Base-by-base conservation (phyloP, 2,113 vertebrate species). In the Hippocampus abdominalis region DNA sequence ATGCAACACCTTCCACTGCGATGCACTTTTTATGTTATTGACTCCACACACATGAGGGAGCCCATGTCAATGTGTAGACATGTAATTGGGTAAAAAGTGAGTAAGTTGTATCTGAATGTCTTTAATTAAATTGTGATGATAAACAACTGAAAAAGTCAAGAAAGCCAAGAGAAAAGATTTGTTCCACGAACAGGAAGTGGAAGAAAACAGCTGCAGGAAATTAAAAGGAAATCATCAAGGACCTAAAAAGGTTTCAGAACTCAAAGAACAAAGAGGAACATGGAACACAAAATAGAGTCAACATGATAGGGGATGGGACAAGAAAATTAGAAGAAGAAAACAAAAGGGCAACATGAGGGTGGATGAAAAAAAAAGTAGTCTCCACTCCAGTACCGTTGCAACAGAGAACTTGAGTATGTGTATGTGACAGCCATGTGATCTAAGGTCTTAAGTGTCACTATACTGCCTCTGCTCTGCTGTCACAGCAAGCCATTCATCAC, bases 401-500 rank as follows among this genome's bases (percentile, higher is more conserved):
- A 21, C 23, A 67, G 20, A 79, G 59, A 25, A 48, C 36, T 61
- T 27, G 21, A 56, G 65, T 59, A 44, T 64, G 48, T 77, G 81
- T 66, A 16, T 18, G 16, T 72, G 81, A 77, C 73, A 79, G 71
- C 67, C 76, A 81, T 82, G 84, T 85, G 88, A 89, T 87, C 79
- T 84, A 78, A 87, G 84, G 86, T 86, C 82, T 87, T 88, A 70
- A 66, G 84, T 89, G 86, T 87, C 88, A 87, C 79, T 84, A 79
- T 74, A 68, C 79, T 87, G 85, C 84, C 86, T 70, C 64, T 73
- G 79, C 86, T 70, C 64, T 73, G 79, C 81, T 80, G 86, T 84
- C 86, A 89, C 81, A 82, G 81, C 81, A 83, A 69, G 73, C 68
- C 81, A 85, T 88, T 88, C 81, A 89, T 89, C 86, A 88, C 79